phyloP scores from a whole-genome alignment of 2,113 vertebrate species.

The Stegostoma tigrinum region DNA sequence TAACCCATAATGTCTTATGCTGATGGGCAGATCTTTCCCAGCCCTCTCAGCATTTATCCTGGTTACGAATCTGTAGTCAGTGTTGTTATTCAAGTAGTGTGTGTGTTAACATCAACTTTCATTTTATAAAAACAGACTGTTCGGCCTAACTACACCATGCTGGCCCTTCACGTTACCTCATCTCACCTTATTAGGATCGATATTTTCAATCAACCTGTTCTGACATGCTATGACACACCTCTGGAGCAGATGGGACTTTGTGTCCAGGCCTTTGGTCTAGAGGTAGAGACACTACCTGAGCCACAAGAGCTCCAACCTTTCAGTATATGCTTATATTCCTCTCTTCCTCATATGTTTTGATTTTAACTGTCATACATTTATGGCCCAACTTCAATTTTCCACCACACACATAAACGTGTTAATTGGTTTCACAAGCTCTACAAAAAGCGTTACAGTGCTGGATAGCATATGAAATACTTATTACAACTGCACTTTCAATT shows the following conservation, averaged over 20 bases:
- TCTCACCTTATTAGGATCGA: neutral
- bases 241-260: too few relatives aligned
- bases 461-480: neutral
- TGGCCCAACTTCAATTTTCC: neutral
- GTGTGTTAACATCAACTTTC: neutral
- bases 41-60: neutral
- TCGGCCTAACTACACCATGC: neutral
- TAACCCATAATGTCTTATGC: neutral
- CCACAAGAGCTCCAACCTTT: too few relatives aligned
- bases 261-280: too few relatives aligned
- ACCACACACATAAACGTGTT: neutral
- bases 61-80: neutral
- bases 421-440: neutral
- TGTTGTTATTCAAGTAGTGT: neutral
- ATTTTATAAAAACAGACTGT: neutral
- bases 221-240: too few relatives aligned
- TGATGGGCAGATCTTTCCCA: neutral
- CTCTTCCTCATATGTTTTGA: neutral
- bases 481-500: constrained; percentile 12
- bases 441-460: neutral
- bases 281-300: too few relatives aligned
- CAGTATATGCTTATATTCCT: neutral
- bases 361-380: neutral
- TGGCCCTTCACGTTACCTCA: too few relatives aligned
- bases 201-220: too few relatives aligned